A percentile compares a stretch with the other conserved stretches of the same genome.
Evolutionary conservation across 2,113 vertebrate genomes (phyloP).

Genomic region (Tachycineta bicolor): DNA sequence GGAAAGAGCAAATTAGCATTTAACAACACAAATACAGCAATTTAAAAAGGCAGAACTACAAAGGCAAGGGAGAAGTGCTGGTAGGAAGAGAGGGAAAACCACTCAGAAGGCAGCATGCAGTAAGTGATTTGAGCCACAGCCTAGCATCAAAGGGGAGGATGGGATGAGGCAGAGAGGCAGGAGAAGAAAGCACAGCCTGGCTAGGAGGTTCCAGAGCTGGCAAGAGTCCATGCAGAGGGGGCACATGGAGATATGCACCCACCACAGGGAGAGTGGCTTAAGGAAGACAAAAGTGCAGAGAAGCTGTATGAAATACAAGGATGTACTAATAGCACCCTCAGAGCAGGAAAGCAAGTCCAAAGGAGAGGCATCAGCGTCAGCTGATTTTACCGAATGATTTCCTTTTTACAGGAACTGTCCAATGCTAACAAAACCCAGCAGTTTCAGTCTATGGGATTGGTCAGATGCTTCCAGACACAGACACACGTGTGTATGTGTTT

Average conservation of each 20-base stretch:
- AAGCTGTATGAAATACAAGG: neutral
- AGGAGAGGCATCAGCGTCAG: neutral
- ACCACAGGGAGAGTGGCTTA: neutral
- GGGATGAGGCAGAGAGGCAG: neutral
- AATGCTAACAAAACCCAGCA: neutral
- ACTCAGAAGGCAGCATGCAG: neutral
- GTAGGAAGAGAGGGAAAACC: neutral
- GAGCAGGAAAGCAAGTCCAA: neutral
- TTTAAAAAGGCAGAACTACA: neutral
- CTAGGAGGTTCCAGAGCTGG: neutral
- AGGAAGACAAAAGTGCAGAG: neutral
- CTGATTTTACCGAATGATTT: neutral
- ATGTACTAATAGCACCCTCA: neutral
- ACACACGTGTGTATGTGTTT: accelerated
- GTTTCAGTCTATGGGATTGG: neutral
- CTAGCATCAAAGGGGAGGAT: neutral
- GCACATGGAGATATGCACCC: neutral
- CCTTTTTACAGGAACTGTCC: neutral
- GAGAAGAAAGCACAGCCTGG: neutral
- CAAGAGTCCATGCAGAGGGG: neutral
- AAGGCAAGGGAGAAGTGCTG: neutral
- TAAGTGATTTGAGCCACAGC: neutral
- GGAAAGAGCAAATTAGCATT: neutral
- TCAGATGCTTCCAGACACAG: neutral
- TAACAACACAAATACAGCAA: neutral